phyloP scores from a whole-genome alignment of 2,888 invertebrate species.

The Cryptocephalus primarius region DNA sequence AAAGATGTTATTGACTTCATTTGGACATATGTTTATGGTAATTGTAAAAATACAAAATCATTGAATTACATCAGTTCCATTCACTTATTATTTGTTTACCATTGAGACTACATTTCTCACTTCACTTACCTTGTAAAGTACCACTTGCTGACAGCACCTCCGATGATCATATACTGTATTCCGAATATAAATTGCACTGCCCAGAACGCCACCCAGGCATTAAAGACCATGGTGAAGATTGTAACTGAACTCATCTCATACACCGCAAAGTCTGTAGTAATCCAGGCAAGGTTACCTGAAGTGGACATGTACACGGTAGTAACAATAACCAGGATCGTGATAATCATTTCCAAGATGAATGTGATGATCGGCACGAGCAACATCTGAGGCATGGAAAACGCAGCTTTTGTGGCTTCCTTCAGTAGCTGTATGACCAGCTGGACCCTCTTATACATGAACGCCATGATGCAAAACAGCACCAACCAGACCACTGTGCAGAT shows the following conservation, averaged over 20 bases:
- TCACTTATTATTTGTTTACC: no score
- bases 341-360: constrained; percentile 33
- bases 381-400: constrained; percentile 43
- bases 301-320: constrained; percentile 13
- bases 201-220: constrained; percentile 47
- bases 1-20: no score
- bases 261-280: constrained; percentile 5
- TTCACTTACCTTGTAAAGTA: constrained; percentile 46
- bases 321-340: constrained; percentile 26
- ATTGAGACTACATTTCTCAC: no score
- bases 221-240: constrained; percentile 26
- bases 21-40: no score
- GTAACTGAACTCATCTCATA: constrained; percentile 17
- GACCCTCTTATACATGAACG: constrained; percentile 31
- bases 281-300: constrained; percentile 10
- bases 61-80: no score
- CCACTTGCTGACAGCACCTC: constrained; percentile 52
- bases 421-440: constrained; percentile 44
- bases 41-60: no score
- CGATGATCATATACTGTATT: constrained; percentile 52
- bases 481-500: constrained; percentile 12
- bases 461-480: constrained; percentile 8
- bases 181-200: constrained; percentile 49
- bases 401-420: constrained; percentile 46
- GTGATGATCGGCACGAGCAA: constrained; percentile 44